phyloP scores from a whole-genome alignment of 2,113 vertebrate genomes.

The Pithys albifrons region DNA sequence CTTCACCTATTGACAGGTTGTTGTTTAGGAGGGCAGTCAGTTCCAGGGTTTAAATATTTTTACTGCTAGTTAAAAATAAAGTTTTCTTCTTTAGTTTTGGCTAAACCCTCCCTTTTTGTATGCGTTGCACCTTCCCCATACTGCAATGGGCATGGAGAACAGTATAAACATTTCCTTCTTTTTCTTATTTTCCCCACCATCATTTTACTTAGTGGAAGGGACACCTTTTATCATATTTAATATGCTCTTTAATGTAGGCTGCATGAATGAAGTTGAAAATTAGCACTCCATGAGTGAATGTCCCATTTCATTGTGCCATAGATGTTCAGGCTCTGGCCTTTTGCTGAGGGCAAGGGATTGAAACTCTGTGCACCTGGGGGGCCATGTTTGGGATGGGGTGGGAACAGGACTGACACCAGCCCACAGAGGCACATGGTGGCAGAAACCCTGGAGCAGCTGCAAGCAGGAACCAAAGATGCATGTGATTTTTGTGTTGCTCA shows the following conservation, averaged over 20 bases:
- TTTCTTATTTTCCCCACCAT: background rate
- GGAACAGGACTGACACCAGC: fast-evolving
- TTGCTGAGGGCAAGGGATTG: background rate
- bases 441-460: background rate
- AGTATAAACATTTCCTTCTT: background rate
- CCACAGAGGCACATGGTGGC: background rate
- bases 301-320: background rate
- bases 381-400: background rate
- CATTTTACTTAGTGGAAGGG: background rate
- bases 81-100: background rate
- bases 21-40: background rate
- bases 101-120: background rate
- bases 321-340: background rate
- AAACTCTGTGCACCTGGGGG: fast-evolving
- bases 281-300: background rate
- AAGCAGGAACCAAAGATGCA: background rate
- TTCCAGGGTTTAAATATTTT: background rate
- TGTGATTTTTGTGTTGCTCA: background rate
- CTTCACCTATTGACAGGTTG: background rate
- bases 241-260: background rate
- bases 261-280: background rate
- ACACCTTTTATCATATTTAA: background rate
- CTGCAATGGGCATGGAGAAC: background rate
- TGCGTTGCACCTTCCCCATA: background rate
- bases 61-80: background rate